Evolutionary conservation across 2,113 vertebrate genomes (phyloP), one percentile per base, ranked within the genome.

Genomic region (Cyrtonyx montezumae): DNA sequence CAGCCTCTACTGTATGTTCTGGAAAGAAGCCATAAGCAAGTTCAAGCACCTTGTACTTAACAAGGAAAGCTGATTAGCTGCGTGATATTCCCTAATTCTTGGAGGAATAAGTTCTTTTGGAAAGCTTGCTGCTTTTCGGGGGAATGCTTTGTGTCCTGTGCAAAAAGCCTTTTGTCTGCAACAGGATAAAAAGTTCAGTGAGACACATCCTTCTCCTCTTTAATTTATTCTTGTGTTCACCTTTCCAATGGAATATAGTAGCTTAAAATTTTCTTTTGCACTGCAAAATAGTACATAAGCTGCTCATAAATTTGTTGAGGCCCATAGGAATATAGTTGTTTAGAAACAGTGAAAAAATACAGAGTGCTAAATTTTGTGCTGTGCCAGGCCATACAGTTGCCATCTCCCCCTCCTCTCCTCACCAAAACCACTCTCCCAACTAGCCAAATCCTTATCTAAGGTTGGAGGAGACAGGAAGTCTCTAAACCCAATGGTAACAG

Each of bases 221-320:
- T 48, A 78, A 51, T 91, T 84, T 79, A 83, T 17, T 62, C 20
- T 26, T 46, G n/a, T 42, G 20, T 82, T 96, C 25, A 68, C 59
- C 68, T 83, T 92, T 85, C 16, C 34, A 83, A 84, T 89, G 36
- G 34, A 89, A 69, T 77, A 9, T 36, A 66, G 34, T 36, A 63
- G 11, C n/a, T 66, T 83, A 74, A 85, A 56, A 51, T 87, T 65
- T 36, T 49, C 14, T 79, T 88, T 88, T 71, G 20, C 19, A 40
- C 71, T 56, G 55, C 58, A 17, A 89, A 82, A 16, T 49, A 70
- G 81, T 87, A 85, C 13, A n/a, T 73, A 22, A 87, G 12, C 42
- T 79, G 30, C 61, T 43, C 43, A 26, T 59, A 85, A 75, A 63
- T 76, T 74, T 40, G 4, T 25, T 59, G 18, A 63, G 87, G 16